Evolutionary conservation across 2,113 vertebrate species (phyloP).

Genomic region (Propithecus coquereli): DNA sequence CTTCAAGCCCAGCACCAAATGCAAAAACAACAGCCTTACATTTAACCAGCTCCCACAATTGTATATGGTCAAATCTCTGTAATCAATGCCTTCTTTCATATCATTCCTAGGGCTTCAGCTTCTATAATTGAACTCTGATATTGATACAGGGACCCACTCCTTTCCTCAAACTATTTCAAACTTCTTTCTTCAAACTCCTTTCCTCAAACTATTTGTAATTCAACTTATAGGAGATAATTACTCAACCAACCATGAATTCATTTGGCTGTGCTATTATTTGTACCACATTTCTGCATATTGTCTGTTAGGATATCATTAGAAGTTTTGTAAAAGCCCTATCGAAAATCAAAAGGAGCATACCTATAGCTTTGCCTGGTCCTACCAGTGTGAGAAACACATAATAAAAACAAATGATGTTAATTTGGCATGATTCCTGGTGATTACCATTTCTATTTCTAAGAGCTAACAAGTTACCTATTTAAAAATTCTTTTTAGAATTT

Average conservation of each 20-base stretch:
- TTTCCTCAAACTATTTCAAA: background rate
- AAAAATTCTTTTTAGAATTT: conserved; percentile 56
- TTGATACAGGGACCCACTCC: background rate
- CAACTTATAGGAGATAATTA: background rate
- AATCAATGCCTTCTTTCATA: background rate
- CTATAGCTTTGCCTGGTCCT: background rate
- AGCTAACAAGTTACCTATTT: conserved; percentile 54
- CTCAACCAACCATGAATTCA: background rate
- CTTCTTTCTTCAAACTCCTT: background rate
- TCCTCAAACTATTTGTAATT: background rate
- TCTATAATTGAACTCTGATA: background rate
- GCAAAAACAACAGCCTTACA: background rate
- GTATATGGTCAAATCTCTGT: background rate
- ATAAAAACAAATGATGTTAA: conserved; percentile 49
- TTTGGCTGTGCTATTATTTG: background rate
- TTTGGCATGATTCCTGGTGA: conserved; percentile 56
- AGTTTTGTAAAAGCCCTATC: background rate
- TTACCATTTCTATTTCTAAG: conserved; percentile 42
- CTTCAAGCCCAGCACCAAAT: background rate
- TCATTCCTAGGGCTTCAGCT: background rate
- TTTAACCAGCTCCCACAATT: background rate
- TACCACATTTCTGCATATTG: background rate
- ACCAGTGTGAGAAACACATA: conserved; percentile 6
- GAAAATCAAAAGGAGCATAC: background rate
- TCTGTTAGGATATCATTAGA: background rate